Conservation (phyloP, 1,140 invertebrate genomes). For the Tetragonula clypearis region DNA sequence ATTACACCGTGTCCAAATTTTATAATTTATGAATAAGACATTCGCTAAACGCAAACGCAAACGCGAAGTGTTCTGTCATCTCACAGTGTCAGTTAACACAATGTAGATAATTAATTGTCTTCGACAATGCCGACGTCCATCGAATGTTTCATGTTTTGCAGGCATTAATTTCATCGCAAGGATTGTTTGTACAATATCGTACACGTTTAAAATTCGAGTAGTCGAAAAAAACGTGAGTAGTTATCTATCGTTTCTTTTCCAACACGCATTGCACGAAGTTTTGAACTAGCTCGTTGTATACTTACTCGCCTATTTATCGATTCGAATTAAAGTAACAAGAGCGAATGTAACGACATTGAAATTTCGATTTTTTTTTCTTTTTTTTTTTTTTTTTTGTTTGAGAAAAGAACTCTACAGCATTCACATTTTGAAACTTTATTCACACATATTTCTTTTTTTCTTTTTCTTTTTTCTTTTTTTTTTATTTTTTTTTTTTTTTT, state of each 20-base stretch:
- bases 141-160: not conserved
- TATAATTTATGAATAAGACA: not conserved
- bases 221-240: not conserved
- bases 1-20: conserved; percentile 6
- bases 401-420: conserved; percentile 71
- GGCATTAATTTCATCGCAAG: not conserved
- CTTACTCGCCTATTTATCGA: conserved; percentile 11
- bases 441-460: conserved; percentile 76
- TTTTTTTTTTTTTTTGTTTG: conserved; percentile 12
- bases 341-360: not conserved
- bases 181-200: not conserved
- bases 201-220: not conserved
- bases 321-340: not conserved
- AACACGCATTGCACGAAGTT: not conserved
- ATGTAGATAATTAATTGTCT: not conserved
- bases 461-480: not conserved
- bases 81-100: not conserved
- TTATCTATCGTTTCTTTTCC: not conserved
- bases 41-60: not conserved
- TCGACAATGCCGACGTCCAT: not conserved
- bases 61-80: not conserved
- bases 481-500: conserved; percentile 43
- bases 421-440: conserved; percentile 81
- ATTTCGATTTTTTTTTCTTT: not conserved
- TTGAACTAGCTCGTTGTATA: not conserved